Evolutionary conservation across 2,888 invertebrate species (phyloP).

Genomic region (Acleris cristana): DNA sequence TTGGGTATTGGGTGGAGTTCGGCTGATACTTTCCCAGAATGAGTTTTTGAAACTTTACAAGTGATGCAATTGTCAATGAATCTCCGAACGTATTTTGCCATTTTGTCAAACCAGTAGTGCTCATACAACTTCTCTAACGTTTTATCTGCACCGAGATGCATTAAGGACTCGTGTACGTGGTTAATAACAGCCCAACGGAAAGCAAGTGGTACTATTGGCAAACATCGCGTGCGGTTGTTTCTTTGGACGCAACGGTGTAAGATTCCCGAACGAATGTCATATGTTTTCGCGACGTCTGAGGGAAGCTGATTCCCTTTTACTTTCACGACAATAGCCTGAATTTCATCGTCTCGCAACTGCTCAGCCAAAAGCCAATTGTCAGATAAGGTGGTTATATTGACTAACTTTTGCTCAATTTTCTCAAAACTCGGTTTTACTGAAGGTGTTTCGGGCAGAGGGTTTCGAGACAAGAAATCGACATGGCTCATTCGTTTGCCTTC

Average conservation of each 20-base stretch:
- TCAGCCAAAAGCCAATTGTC: slow-evolving; percentile 7
- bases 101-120: slow-evolving; percentile 12
- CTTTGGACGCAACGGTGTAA: background rate
- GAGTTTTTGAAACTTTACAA: slow-evolving; percentile 11
- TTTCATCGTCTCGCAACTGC: background rate
- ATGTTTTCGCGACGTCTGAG: background rate
- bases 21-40: slow-evolving; percentile 7
- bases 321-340: background rate
- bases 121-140: slow-evolving; percentile 13
- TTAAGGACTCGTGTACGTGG: background rate
- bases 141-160: slow-evolving; percentile 11
- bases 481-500: background rate
- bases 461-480: background rate
- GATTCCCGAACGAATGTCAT: background rate
- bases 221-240: background rate
- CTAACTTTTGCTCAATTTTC: background rate
- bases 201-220: background rate
- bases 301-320: background rate
- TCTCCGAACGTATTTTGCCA: slow-evolving; percentile 26
- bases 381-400: background rate
- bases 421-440: background rate
- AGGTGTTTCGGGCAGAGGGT: no score
- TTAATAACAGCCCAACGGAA: background rate
- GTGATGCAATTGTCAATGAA: slow-evolving; percentile 31
- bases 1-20: background rate